These are phyloP conservation scores for Trinorchestia longiramus DNA, from an alignment of 1,140 invertebrate species.

Conservation along the genomic window DNA sequence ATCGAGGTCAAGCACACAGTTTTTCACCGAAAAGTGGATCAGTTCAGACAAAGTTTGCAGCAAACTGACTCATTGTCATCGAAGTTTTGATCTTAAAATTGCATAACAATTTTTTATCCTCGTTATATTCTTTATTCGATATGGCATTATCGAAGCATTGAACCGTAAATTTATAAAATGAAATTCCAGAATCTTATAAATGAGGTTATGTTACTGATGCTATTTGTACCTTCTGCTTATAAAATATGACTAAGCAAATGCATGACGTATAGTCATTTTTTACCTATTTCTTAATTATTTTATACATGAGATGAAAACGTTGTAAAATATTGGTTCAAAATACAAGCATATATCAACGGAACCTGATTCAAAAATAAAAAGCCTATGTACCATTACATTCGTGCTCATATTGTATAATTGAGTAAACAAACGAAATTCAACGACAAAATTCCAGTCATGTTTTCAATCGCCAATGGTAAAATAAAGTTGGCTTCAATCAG, in stretches of 20 bases:
- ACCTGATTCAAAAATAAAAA: neutral
- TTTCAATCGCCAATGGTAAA: neutral
- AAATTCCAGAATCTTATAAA: neutral
- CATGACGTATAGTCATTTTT: neutral
- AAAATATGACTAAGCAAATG: neutral
- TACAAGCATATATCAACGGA: neutral
- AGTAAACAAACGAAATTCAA: neutral
- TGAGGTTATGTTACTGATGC: neutral
- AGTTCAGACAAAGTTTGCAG: neutral
- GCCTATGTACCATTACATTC: neutral
- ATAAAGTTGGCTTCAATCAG: neutral
- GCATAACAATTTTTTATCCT: neutral
- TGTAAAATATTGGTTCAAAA: neutral
- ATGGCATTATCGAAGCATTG: neutral
- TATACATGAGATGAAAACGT: neutral
- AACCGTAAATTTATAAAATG: neutral
- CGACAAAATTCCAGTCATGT: neutral
- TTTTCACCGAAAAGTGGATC: neutral
- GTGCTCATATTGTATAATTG: neutral
- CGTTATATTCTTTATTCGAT: neutral
- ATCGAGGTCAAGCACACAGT: neutral
- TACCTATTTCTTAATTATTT: neutral
- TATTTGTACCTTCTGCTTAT: neutral
- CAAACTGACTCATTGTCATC: neutral
- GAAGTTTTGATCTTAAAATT: neutral